Evolutionary conservation across 2,113 vertebrate genomes (phyloP).

Genomic region (Panthera leo): DNA sequence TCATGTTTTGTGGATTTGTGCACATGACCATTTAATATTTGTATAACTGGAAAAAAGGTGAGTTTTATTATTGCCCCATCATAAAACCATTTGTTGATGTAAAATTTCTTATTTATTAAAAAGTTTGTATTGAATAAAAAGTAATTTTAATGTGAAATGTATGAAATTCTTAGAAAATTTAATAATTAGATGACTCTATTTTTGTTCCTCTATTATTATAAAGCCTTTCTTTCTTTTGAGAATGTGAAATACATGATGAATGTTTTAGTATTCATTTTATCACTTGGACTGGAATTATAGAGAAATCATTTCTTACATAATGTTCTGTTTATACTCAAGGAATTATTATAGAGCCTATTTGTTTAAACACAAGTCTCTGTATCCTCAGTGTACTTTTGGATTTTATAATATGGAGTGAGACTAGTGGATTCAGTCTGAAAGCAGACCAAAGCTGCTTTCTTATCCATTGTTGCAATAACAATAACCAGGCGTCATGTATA

Average conservation of each 20-base stretch:
- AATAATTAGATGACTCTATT: neutral
- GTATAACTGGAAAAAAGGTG: neutral
- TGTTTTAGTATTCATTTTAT: slow-evolving; percentile 27
- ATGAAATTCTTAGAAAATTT: slow-evolving; percentile 29
- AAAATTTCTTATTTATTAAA: neutral
- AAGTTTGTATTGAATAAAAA: neutral
- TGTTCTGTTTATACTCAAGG: neutral
- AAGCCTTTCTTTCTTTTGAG: neutral
- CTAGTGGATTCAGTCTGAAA: neutral
- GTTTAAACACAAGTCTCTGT: slow-evolving; percentile 5
- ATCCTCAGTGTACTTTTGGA: neutral
- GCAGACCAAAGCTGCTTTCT: neutral
- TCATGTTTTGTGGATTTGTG: slow-evolving; percentile 10
- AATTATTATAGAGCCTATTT: slow-evolving; percentile 27
- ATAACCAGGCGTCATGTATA: neutral
- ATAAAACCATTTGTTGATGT: slow-evolving; percentile 31
- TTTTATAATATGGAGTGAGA: slow-evolving; percentile 13
- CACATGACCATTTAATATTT: neutral
- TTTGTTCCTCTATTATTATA: neutral
- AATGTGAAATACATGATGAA: neutral
- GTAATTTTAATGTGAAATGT: slow-evolving; percentile 7
- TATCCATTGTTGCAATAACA: neutral
- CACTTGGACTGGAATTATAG: neutral
- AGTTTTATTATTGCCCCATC: neutral
- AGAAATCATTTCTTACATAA: neutral